phyloP scores from a whole-genome alignment of 2,113 vertebrate species.

The Recurvirostra avosetta region DNA sequence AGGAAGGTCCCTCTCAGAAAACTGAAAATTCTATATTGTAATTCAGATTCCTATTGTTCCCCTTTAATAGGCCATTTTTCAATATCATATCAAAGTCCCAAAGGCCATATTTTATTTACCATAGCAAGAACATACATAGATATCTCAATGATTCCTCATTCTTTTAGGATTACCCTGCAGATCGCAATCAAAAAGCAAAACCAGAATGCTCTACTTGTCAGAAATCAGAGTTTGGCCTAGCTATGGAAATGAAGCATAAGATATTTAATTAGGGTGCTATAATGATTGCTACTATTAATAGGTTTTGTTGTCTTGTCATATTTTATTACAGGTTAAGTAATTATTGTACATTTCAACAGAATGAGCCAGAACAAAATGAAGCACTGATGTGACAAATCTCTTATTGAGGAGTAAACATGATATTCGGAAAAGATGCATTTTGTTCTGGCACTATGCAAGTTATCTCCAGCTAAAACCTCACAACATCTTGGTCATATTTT shows the following conservation, averaged over 20 bases:
- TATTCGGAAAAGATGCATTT: background rate
- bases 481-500: background rate
- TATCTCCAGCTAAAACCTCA: background rate
- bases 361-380: background rate
- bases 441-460: background rate
- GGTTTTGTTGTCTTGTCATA: background rate
- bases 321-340: background rate
- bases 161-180: background rate
- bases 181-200: background rate
- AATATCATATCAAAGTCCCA: background rate
- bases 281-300: background rate
- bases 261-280: background rate
- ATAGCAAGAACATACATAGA: background rate
- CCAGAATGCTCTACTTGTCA: background rate
- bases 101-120: conserved; percentile 19
- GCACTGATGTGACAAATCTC: background rate
- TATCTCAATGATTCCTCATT: background rate
- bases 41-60: background rate
- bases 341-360: background rate
- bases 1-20: background rate
- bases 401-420: background rate
- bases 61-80: background rate
- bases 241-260: background rate
- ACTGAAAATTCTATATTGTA: background rate
- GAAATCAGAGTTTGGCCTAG: background rate